A percentile compares a stretch with the other conserved stretches of the same genome.
Conservation (phyloP, 2,888 invertebrate species). For the Erpobdella octoculata region DNA sequence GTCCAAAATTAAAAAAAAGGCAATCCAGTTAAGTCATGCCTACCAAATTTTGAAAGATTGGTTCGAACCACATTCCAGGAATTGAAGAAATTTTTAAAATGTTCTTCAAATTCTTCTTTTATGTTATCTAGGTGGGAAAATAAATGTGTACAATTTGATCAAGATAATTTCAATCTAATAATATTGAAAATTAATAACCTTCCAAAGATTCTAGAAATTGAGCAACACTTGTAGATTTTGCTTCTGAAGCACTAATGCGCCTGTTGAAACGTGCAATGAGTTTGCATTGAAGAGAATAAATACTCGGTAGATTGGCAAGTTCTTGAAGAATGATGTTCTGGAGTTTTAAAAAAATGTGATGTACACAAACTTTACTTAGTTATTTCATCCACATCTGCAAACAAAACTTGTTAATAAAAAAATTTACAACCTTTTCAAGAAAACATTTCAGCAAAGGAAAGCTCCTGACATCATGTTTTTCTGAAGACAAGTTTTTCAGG, state of each 20-base stretch:
- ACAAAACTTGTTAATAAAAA: background rate
- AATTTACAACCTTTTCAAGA: constrained; percentile 32
- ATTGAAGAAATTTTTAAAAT: constrained; percentile 1
- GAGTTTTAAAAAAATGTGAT: background rate
- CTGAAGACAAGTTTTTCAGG: constrained; percentile 32
- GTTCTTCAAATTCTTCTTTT: no score
- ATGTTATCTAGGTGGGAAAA: no score
- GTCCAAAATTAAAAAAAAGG: background rate
- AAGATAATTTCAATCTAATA: no score
- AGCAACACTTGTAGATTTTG: background rate
- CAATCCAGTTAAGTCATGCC: no score
- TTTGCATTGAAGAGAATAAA: background rate
- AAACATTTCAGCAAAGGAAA: constrained; percentile 30
- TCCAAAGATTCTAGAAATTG: background rate
- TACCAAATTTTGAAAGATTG: no score
- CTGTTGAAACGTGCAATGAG: background rate
- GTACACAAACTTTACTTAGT: background rate
- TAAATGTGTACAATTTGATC: no score
- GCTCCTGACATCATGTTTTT: background rate
- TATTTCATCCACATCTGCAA: background rate
- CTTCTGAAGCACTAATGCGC: background rate
- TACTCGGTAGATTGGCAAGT: background rate
- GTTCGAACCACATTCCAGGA: no score
- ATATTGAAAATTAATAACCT: background rate
- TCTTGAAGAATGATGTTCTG: background rate